A percentile compares a stretch with the other conserved stretches of the same genome.
Conservation (phyloP, 2,888 invertebrate species). For the Megaustenia siamemsis region DNA sequence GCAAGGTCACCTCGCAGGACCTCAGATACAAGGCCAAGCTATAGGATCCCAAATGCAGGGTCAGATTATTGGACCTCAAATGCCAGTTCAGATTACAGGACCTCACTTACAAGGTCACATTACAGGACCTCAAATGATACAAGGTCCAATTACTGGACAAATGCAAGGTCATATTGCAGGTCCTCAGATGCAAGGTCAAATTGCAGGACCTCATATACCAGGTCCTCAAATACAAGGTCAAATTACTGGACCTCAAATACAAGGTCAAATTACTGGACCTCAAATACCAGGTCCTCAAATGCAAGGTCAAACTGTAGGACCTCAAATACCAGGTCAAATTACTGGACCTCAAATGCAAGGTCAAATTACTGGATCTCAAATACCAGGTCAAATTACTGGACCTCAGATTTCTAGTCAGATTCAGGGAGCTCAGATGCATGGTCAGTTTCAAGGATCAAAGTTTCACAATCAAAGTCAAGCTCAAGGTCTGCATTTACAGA, state of each 20-base stretch:
- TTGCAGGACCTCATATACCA: slow-evolving; percentile 30
- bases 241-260: background rate
- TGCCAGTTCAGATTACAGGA: background rate
- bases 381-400: background rate
- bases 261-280: background rate
- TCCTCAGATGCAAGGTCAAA: slow-evolving; percentile 36
- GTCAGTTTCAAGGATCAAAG: slow-evolving; percentile 36
- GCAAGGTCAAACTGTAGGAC: background rate
- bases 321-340: background rate
- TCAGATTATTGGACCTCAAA: slow-evolving; percentile 1
- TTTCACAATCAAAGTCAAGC: slow-evolving; percentile 31
- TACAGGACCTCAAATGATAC: slow-evolving; percentile 26
- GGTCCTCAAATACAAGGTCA: slow-evolving; percentile 41
- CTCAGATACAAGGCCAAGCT: slow-evolving; percentile 11
- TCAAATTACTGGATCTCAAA: background rate
- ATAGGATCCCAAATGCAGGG: background rate
- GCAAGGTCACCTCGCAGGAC: background rate
- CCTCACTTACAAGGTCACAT: slow-evolving; percentile 20
- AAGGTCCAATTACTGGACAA: too few relatives aligned
- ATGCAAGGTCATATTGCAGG: slow-evolving; percentile 51
- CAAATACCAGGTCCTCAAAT: background rate
- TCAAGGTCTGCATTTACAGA: background rate
- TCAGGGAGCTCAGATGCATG: slow-evolving; percentile 45
- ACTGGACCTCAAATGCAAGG: background rate
- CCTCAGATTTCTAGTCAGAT: slow-evolving; percentile 13